These are phyloP conservation scores for Coregonus ussuriensis DNA, from an alignment of 2,797 vertebrate species.

Conservation along the genomic window DNA sequence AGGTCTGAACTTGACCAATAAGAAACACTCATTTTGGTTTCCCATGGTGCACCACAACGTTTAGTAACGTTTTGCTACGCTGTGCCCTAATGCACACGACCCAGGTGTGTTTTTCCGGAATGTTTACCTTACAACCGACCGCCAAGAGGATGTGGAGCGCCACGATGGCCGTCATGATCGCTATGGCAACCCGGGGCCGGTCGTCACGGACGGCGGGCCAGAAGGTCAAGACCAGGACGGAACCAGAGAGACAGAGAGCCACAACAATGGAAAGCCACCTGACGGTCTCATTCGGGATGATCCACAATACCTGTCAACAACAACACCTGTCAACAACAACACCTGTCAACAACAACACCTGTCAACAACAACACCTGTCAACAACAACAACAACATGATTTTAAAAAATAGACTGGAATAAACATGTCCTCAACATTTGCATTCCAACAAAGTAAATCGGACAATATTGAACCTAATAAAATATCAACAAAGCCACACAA, in stretches of 20 bases:
- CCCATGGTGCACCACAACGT: too few species aligned
- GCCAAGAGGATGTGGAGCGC: slow-evolving; percentile 87
- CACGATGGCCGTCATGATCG: slow-evolving; percentile 77
- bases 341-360: too few species aligned
- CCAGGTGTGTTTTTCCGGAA: background rate
- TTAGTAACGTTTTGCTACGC: too few species aligned
- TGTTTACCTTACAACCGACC: slow-evolving; percentile 89
- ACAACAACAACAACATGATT: background rate
- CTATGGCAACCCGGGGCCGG: slow-evolving; percentile 80
- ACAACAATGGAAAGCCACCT: slow-evolving; percentile 86
- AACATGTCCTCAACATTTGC: background rate
- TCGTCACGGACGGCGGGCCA: slow-evolving; percentile 94
- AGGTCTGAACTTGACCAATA: background rate
- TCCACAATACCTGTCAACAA: slow-evolving; percentile 85
- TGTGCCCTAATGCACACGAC: background rate
- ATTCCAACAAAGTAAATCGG: background rate
- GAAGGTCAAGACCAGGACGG: slow-evolving; percentile 90
- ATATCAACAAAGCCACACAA: background rate
- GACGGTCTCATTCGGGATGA: slow-evolving; percentile 81
- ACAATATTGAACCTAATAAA: background rate
- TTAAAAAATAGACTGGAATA: background rate
- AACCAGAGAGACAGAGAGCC: slow-evolving; percentile 90
- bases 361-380: background rate
- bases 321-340: background rate
- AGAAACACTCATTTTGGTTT: background rate